Base-by-base conservation (phyloP, 1,140 invertebrate species). In the Aphis craccivora region DNA sequence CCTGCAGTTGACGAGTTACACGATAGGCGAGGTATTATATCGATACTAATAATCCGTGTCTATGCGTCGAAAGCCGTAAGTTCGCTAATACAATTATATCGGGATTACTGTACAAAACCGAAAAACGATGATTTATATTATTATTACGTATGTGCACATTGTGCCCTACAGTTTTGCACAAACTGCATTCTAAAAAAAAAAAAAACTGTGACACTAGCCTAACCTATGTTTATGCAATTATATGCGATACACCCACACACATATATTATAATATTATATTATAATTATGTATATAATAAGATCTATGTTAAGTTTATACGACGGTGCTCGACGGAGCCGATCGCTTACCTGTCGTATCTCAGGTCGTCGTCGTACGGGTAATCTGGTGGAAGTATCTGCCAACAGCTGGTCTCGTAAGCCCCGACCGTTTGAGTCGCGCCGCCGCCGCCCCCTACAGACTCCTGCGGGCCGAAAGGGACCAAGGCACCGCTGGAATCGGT, bases 311-410 rank as follows among this genome's bases (percentile, higher is more conserved):
- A 76, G 30, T 76, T 76, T 40, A 40, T 40, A 40, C n/a, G n/a
- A 40, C 6, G 60, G 8, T 25, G 23, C 8, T 55, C 7, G 55
- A 25, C 14, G 25, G 25, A 11, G 11, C 25, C 14, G 3, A 1
- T 18, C 37, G 18, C 81, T 86, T 45, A 83, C 93, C 87, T 84
- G 89, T 94, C 89, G 81, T 92, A 93, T 86, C 93, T 88, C 48
- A 94, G 35, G 43, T 94, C 93, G 35, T 94, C 93, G 76, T 94
- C 91, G 67, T 93, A 94, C 43, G 90, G 93, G 40, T 92, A 94
- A 40, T 92, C 93, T 14, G 90, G 90, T 30, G 90, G 93, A n/a
- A 93, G 45, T 40, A 94, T 86, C 20, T 93, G 93, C 90, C 93
- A 94, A 48, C 93, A 93, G n/a, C 81, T 84, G 6, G 91, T 93